Evolutionary conservation across 2,113 vertebrate species (phyloP), one percentile per base, ranked within the genome.

Genomic region (Holacanthus passer): DNA sequence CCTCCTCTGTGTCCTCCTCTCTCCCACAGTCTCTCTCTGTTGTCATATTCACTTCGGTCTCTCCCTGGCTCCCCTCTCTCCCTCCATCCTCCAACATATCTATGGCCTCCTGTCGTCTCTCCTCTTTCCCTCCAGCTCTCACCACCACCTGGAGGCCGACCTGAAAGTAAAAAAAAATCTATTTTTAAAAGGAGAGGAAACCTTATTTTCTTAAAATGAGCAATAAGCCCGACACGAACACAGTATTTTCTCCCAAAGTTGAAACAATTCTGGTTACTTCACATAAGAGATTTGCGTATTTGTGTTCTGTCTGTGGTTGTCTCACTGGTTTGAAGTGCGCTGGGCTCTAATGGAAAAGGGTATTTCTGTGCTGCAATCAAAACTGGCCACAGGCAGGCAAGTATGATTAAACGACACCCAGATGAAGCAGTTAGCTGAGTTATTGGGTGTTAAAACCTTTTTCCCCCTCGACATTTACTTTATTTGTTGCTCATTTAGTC

Each of bases 1-100:
- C 66, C 50, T 73, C 55, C 70, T 84, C 81, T 81, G 3, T 55
- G 58, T 41, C 71, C 59, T 81, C 59, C 69, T 87, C 77, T 81
- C 5, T 43, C 63, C 86, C 87, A 81, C 16, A 1, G 17, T 76
- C 27, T 56, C 17, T 77, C 84, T 84, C 64, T 70, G 62, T 64
- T 79, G 27, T 83, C 79, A 65, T 39, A 20, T 50, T 66, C 37
- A 47, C 60, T 52, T 14, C 1, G 12, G 22, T 62, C 55, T 82
- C 69, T 63, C 20, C 77, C 62, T 16, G 19, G n/a, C 20, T 79
- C 79, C 29, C 48, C 75, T 37, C 56, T 79, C 22, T 58, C 68
- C 62, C 73, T 79, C 91, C 81, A 63, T 73, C 69, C 78, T 35
- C 73, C 50, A 77, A 66, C 48, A 13, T 6, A 60, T 35, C 2